Evolutionary conservation across 2,888 invertebrate genomes (phyloP).

Genomic region (Xestia rhomboidea): DNA sequence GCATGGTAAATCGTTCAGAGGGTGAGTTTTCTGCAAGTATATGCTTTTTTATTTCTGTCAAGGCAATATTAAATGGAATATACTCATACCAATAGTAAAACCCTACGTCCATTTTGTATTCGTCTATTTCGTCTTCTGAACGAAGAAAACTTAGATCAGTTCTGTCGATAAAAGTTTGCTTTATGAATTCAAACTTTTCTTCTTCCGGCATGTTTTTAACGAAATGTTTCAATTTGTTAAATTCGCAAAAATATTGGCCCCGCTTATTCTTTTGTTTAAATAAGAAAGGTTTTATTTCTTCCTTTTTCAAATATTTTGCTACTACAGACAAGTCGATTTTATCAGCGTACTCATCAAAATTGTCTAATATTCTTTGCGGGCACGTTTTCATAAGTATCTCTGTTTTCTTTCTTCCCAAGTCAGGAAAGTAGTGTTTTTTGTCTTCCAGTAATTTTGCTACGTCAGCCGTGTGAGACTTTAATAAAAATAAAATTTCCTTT

Average conservation of each 20-base stretch:
- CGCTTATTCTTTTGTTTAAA: conserved; percentile 68
- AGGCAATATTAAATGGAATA: conserved; percentile 78
- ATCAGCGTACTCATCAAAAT: conserved; percentile 71
- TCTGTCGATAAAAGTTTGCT: conserved; percentile 75
- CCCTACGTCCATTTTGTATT: conserved; percentile 23
- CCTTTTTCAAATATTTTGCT: conserved; percentile 75
- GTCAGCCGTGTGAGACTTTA: conserved; percentile 69
- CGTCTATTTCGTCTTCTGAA: neutral
- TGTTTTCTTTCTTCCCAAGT: conserved; percentile 73
- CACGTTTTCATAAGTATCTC: conserved; percentile 75
- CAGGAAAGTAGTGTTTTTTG: conserved; percentile 44
- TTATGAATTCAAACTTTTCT: conserved; percentile 77
- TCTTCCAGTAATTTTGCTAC: conserved; percentile 74
- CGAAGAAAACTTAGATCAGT: conserved; percentile 26
- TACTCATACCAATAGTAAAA: conserved; percentile 79
- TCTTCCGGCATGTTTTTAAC: conserved; percentile 75
- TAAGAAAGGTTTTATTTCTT: conserved; percentile 75
- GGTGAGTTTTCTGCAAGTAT: conserved; percentile 78
- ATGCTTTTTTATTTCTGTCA: conserved; percentile 76
- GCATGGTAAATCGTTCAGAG: conserved; percentile 74
- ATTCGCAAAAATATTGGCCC: conserved; percentile 63
- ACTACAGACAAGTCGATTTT: conserved; percentile 75
- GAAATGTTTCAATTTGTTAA: conserved; percentile 75
- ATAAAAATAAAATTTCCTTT: conserved; percentile 60
- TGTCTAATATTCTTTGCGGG: conserved; percentile 74